Evolutionary conservation across 2,797 vertebrate genomes (phyloP), one percentile per base, ranked within the genome.

Genomic region (Atherinosoma microstoma): DNA sequence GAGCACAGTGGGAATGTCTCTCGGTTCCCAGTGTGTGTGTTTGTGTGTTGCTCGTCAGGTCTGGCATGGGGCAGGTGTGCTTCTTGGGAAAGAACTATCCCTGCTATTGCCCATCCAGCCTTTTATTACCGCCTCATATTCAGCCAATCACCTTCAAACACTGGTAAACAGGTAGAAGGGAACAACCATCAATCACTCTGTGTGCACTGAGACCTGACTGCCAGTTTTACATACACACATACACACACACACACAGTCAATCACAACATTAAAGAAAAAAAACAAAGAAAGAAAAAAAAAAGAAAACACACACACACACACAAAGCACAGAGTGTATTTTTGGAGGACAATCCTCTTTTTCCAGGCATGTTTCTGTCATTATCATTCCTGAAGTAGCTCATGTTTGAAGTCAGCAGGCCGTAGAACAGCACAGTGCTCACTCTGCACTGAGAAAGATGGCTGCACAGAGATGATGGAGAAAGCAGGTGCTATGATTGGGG

Each of bases 301-400:
- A 67, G 59, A 0, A 9, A 27, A 78, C 30, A 29, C 74, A 71
- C 84, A 89, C 47, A 49, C 8, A 49, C 9, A 87, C 83, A 90
- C 84, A 81, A 84, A 80, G 78, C 84, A 79, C 73, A 79, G 70
- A 84, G 91, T 88, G 88, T 89, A 87, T 87, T 91, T 90, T 88
- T 88, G 91, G 87, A 89, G 80, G 80, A 88, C 86, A 85, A 86
- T 90, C 79, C 73, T 80, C 80, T 91, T 91, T 93, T 92, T 94
- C 91, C 86, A 92, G 79, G 90, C 91, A 94, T 95, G 94, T 94
- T 95, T 95, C 93, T 95, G 90, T 93, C 94, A 95, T 95, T 92
- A 95, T 95, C 94, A 95, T 95, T 95, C 94, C 91, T 94, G 90
- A 78, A 94, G 91, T 91, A 82, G 91, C 90, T 95, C 87, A 92